phyloP scores from a whole-genome alignment of 1,140 invertebrate species.

The Drosophila nebulosa region DNA sequence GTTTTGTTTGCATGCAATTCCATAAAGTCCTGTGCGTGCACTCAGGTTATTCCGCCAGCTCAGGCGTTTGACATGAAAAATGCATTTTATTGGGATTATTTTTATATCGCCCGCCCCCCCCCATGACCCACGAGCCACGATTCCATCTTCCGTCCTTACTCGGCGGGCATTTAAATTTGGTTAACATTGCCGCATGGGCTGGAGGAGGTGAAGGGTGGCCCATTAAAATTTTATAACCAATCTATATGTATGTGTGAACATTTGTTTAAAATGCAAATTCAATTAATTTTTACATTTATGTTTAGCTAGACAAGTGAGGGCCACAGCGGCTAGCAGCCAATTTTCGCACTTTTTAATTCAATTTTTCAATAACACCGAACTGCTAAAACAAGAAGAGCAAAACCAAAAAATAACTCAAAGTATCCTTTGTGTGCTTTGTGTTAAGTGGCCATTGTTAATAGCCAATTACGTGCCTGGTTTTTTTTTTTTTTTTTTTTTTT shows the following conservation, averaged over 20 bases:
- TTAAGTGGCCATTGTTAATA: slow-evolving; percentile 57
- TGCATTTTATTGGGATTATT: slow-evolving; percentile 80
- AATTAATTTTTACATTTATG: slow-evolving; percentile 74
- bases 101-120: slow-evolving; percentile 51
- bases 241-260: neutral
- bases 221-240: slow-evolving; percentile 27
- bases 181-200: neutral
- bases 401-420: slow-evolving; percentile 5
- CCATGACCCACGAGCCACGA: slow-evolving; percentile 10
- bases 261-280: slow-evolving; percentile 60
- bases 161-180: slow-evolving; percentile 16
- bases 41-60: slow-evolving; percentile 75
- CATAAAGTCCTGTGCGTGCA: slow-evolving; percentile 76
- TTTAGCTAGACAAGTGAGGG: slow-evolving; percentile 28
- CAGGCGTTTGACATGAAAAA: slow-evolving; percentile 79
- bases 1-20: slow-evolving; percentile 76
- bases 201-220: neutral
- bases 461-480: slow-evolving; percentile 67
- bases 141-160: slow-evolving; percentile 9
- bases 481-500: neutral
- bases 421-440: slow-evolving; percentile 49
- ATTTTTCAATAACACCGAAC: slow-evolving; percentile 55
- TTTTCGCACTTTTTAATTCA: slow-evolving; percentile 76
- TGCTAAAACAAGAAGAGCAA: neutral
- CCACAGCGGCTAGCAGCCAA: slow-evolving; percentile 25